Evolutionary conservation across 2,113 vertebrate species (phyloP).

Genomic region (Corydoras maculifer): DNA sequence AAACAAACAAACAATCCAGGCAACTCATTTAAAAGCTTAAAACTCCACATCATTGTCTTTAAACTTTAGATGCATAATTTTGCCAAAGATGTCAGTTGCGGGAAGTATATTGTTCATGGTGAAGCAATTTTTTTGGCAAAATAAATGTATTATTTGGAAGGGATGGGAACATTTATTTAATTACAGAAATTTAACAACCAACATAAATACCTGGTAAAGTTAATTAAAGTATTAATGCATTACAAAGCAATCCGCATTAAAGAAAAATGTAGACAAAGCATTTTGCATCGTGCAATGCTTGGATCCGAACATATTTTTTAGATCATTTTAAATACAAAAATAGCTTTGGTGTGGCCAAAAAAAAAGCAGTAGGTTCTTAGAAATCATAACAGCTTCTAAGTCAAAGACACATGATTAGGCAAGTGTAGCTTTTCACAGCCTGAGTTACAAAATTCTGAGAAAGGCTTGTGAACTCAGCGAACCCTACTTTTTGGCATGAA

Average conservation of each 20-base stretch:
- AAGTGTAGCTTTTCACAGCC: conserved; percentile 15
- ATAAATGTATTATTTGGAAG: no score
- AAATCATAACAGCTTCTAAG: conserved; percentile 8
- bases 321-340: conserved; percentile 9
- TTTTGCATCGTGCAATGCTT: conserved; percentile 6
- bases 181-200: not conserved
- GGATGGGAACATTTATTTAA: no score
- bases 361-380: not conserved
- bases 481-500: not conserved
- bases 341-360: conserved; percentile 16
- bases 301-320: conserved; percentile 10
- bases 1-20: no score
- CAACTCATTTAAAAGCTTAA: no score
- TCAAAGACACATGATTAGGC: conserved; percentile 11
- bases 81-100: no score
- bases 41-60: no score
- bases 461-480: conserved; percentile 2
- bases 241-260: not conserved
- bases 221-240: conserved; percentile 20
- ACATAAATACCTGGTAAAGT: conserved; percentile 9
- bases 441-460: not conserved
- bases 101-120: no score
- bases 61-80: no score
- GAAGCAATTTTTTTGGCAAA: no score
- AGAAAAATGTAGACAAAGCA: conserved; percentile 15